These are phyloP conservation scores for Lithophane semibrunnea DNA, from an alignment of 2,888 invertebrate species.

Conservation along the genomic window DNA sequence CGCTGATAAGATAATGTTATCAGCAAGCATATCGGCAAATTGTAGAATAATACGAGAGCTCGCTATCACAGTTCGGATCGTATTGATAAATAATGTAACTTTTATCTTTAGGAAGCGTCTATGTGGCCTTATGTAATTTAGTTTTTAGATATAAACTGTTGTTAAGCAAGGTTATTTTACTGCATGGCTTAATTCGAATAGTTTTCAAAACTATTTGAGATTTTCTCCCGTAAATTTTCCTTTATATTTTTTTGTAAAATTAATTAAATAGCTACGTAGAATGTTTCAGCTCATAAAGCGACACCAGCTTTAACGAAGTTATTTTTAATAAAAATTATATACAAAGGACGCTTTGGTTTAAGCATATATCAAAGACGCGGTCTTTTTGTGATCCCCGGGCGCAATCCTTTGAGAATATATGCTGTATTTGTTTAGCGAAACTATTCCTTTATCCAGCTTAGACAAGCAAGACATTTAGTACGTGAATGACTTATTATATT, in stretches of 20 bases:
- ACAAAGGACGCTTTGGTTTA: constrained; percentile 40
- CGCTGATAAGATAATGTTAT: constrained; percentile 65
- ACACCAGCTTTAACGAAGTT: constrained; percentile 6
- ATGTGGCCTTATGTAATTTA: constrained; percentile 31
- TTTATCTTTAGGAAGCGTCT: constrained; percentile 52
- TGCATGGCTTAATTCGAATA: constrained; percentile 7
- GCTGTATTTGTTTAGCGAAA: constrained; percentile 38
- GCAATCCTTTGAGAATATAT: constrained; percentile 40
- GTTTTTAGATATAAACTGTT: constrained; percentile 16
- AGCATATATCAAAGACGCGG: constrained; percentile 19
- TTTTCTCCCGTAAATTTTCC: not conserved
- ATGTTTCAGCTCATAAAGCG: constrained; percentile 7
- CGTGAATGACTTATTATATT: constrained; percentile 37
- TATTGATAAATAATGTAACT: constrained; percentile 47
- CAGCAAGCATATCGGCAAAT: constrained; percentile 65
- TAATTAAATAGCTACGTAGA: constrained; percentile 22
- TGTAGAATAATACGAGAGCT: constrained; percentile 65
- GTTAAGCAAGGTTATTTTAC: constrained; percentile 22
- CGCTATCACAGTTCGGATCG: constrained; percentile 44
- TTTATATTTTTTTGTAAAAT: constrained; percentile 4
- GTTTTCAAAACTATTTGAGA: not conserved
- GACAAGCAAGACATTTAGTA: constrained; percentile 33
- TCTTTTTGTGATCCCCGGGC: constrained; percentile 39
- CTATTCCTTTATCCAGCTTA: constrained; percentile 45
- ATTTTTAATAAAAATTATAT: constrained; percentile 34